Evolutionary conservation across 1,140 invertebrate species (phyloP).

Genomic region (Dermatophagoides farinae): DNA sequence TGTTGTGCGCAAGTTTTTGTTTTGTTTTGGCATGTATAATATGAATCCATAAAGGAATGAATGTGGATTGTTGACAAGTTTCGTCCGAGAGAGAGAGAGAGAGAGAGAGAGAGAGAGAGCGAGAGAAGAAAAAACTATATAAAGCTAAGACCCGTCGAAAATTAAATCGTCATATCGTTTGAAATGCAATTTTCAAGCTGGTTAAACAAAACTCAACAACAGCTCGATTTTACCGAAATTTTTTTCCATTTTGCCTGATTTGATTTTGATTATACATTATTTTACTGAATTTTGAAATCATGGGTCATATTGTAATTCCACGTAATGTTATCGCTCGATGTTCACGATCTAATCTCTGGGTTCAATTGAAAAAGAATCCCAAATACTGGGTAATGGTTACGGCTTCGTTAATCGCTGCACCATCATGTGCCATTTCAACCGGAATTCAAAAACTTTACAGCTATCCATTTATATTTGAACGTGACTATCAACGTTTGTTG

Average conservation of each 20-base stretch:
- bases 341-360: not conserved
- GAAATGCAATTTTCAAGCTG: too few species aligned
- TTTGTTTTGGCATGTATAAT: too few species aligned
- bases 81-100: too few species aligned
- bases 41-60: too few species aligned
- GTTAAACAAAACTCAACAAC: too few species aligned
- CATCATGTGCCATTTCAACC: not conserved
- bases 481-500: not conserved
- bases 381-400: constrained; percentile 3
- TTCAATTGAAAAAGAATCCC: constrained; percentile 4
- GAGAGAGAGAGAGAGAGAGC: too few species aligned
- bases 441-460: not conserved
- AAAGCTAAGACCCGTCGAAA: too few species aligned
- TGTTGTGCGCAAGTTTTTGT: too few species aligned
- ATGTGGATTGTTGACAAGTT: too few species aligned
- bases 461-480: not conserved
- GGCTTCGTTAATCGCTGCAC: not conserved
- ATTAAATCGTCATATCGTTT: too few species aligned
- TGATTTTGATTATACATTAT: not conserved
- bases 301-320: constrained; percentile 7
- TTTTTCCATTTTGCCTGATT: not conserved
- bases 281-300: not conserved
- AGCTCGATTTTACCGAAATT: not conserved
- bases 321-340: not conserved
- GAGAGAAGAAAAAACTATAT: too few species aligned